Base-by-base conservation (phyloP, 2,797 vertebrate genomes). In the Crypturellus tataupa region DNA sequence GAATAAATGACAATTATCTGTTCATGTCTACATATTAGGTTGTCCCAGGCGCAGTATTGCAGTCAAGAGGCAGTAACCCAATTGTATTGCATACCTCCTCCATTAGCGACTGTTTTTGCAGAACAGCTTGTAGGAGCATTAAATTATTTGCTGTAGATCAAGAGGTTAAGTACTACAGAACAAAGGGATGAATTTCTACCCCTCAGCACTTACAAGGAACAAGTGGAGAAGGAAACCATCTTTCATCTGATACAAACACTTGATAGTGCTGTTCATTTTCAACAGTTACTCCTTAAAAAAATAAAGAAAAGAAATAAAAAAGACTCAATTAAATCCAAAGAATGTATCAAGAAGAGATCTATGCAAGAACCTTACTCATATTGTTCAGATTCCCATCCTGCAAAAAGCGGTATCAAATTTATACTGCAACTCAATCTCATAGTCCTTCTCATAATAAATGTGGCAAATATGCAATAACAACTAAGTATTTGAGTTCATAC, bases 1-100 rank as follows among this genome's bases (percentile, higher is more conserved):
- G 55, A 95, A 86, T 71, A 95, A 95, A 93, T 89, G 80, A 86
- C 90, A 92, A 96, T 72, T 93, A 94, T 58, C 49, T 81, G 60
- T 51, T 80, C 76, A 86, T 89, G 51, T 76, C 70, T 89, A 51
- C 33, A 33, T 56, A 89, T 88, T 91, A 87, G 71, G 25, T 58
- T 69, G 70, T 56, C 39, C 44, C 65, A 80, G 85, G 3, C 69
- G 63, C 85, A 88, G 78, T 63, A 55, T 73, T 53, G 42, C 55
- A 88, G 49, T 75, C 56, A 60, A 79, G 77, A 58, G 51, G 39
- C 63, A 87, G 51, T 77, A 77, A 87, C 70, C 56, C 56, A 46
- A 58, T n/a, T 77, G 37, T 44, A 46, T 31, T 76, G 56, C 39
- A 21, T 10, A 44, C 21, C 79, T 71, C 46, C 53, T 69, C 5